Conservation (phyloP, 2,113 vertebrate genomes). For the Trichomycterus rosablanca region DNA sequence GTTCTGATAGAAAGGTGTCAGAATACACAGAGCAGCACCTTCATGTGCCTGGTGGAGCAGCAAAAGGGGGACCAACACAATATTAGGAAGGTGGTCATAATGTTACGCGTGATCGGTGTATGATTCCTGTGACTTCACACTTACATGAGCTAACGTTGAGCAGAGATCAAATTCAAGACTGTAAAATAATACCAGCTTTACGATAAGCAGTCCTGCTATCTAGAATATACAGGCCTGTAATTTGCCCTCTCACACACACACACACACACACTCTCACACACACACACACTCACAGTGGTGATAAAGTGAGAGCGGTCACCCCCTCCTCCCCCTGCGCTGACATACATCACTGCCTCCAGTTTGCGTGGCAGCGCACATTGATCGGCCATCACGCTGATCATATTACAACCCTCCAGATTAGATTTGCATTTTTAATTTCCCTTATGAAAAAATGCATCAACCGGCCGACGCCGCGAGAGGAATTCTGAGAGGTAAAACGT, state of each 20-base stretch:
- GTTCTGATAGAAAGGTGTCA: too few species aligned
- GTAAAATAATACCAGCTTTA: background rate
- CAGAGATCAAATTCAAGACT: background rate
- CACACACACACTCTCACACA: slow-evolving; percentile 18
- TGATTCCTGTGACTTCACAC: background rate
- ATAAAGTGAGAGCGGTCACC: slow-evolving; percentile 76
- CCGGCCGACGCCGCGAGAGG: slow-evolving; percentile 45
- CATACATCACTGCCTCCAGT: slow-evolving; percentile 58
- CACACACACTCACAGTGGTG: slow-evolving; percentile 56
- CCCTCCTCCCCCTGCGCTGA: slow-evolving; percentile 66
- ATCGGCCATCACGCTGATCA: slow-evolving; percentile 76
- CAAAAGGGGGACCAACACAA: too few species aligned
- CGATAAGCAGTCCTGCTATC: background rate
- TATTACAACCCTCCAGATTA: slow-evolving; percentile 81
- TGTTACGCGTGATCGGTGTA: too few species aligned
- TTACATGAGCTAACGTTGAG: too few species aligned
- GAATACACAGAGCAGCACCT: too few species aligned
- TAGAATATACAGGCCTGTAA: too few species aligned
- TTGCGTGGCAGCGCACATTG: slow-evolving; percentile 70
- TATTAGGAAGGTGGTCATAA: too few species aligned
- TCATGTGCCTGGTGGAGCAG: too few species aligned
- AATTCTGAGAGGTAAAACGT: slow-evolving; percentile 33
- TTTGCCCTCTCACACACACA: background rate
- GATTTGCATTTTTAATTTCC: slow-evolving; percentile 91
- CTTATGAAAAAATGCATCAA: slow-evolving; percentile 62